phyloP scores from a whole-genome alignment of 2,888 invertebrate species.

The Pimpla rufipes region DNA sequence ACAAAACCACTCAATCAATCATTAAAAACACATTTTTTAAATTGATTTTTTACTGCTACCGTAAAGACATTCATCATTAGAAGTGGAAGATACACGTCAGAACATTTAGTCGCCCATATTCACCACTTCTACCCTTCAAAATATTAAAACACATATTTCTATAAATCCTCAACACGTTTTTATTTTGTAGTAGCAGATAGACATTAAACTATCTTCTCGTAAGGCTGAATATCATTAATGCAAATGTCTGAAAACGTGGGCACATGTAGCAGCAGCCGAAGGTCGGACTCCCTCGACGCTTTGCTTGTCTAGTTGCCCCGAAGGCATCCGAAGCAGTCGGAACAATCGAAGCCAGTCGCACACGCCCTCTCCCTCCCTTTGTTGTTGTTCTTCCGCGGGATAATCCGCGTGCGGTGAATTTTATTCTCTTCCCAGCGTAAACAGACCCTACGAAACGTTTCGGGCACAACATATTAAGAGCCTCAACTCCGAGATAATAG shows the following conservation, averaged over 20 bases:
- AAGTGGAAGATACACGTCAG: too few species aligned
- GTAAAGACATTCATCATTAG: too few species aligned
- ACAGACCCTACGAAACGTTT: conserved; percentile 58
- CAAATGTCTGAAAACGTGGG: background rate
- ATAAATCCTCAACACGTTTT: too few species aligned
- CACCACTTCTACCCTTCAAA: too few species aligned
- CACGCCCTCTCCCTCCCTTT: conserved; percentile 65
- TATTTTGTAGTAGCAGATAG: too few species aligned
- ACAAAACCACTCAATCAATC: too few species aligned
- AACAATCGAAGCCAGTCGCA: conserved; percentile 51
- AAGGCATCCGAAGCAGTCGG: conserved; percentile 47
- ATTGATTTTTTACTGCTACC: too few species aligned
- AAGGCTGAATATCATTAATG: background rate
- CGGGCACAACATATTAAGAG: conserved; percentile 78
- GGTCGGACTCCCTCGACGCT: conserved; percentile 23
- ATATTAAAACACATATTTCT: too few species aligned
- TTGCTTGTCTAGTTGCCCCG: conserved; percentile 77
- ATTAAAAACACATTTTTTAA: too few species aligned
- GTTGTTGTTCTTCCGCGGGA: conserved; percentile 80
- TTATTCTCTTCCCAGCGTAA: conserved; percentile 66
- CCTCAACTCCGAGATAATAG: conserved; percentile 76
- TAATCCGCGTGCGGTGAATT: conserved; percentile 78
- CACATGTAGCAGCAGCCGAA: background rate
- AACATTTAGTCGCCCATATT: too few species aligned
- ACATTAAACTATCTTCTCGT: too few species aligned